Evolutionary conservation across 2,888 invertebrate genomes (phyloP), one percentile per base, ranked within the genome.

Genomic region (Apoderus coryli): DNA sequence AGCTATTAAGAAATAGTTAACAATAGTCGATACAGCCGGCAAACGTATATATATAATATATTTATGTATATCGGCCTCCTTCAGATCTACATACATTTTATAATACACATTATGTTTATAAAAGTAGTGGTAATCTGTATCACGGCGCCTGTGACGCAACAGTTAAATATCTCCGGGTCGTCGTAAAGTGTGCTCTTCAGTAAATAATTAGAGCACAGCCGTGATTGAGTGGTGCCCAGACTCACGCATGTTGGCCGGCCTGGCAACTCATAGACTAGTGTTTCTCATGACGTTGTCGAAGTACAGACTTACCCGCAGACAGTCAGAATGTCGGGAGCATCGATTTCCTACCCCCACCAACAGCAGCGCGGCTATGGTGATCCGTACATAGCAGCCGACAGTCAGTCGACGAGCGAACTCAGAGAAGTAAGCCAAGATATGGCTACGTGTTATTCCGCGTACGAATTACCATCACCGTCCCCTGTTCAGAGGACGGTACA

Each of bases 331-430:
- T 53, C 52, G 50, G 52, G 48, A 48, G 49, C 53, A 57, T 57
- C 57, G 57, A 57, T 59, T 57, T 57, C 57, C 57, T 57, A 55
- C 56, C 57, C 58, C 58, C 57, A 56, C 58, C 49, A 47, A 27
- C 36, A 33, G 31, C 36, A 35, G 32, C 38, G 35, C 9, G 23
- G 23, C 4, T 23, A 11, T 23, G 24, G 22, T 16, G 30, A 19
- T 10, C 12, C 35, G 22, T 13, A 10, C 26, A 26, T 7, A 25
- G 22, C 22, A 31, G 22, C 36, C 30, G 24, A 16, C 32, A 35
- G 36, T 47, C 52, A 54, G 53, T 54, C 52, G 52, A 53, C 53
- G 49, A 44, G 52, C 49, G 54, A 50, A 36, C 43, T 39, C 38
- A 47, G 52, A 49, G 49, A 48, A 43, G 45, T 35, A 27, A 44